These are phyloP conservation scores for Pedetes capensis DNA, from an alignment of 2,113 vertebrate species.

Conservation along the genomic window DNA sequence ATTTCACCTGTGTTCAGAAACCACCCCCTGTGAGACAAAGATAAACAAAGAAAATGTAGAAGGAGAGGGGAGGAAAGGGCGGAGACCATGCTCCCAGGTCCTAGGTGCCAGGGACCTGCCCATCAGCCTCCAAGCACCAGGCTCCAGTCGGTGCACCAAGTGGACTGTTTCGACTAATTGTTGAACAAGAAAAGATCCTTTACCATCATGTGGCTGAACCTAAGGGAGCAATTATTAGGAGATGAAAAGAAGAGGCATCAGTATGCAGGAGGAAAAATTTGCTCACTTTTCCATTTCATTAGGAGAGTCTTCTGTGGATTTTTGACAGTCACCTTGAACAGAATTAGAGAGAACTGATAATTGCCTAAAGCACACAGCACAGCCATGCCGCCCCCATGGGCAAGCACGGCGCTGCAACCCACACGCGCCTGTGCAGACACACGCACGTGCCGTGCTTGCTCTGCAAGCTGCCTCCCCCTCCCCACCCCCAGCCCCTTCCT, in stretches of 20 bases:
- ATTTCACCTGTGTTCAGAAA: not conserved
- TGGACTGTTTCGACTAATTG: slow-evolving; percentile 50
- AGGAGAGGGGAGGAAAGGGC: not conserved
- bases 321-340: slow-evolving; percentile 81
- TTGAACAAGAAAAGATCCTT: slow-evolving; percentile 67
- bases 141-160: not conserved
- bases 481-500: not conserved
- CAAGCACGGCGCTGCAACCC: not conserved
- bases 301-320: slow-evolving; percentile 65
- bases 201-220: slow-evolving; percentile 58
- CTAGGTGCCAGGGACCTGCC: rapidly evolving
- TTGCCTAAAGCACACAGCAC: slow-evolving; percentile 41
- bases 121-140: not conserved
- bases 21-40: not conserved
- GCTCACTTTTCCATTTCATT: slow-evolving; percentile 64
- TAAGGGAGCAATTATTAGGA: slow-evolving; percentile 75
- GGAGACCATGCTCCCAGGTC: not conserved
- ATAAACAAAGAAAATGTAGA: not conserved
- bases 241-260: slow-evolving; percentile 69
- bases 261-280: slow-evolving; percentile 25
- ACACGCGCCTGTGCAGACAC: not conserved
- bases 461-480: not conserved
- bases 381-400: not conserved
- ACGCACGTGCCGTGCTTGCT: not conserved
- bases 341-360: slow-evolving; percentile 45